Evolutionary conservation across 1,140 invertebrate species (phyloP), one percentile per base, ranked within the genome.

Genomic region (Hypsibius dujardini): DNA sequence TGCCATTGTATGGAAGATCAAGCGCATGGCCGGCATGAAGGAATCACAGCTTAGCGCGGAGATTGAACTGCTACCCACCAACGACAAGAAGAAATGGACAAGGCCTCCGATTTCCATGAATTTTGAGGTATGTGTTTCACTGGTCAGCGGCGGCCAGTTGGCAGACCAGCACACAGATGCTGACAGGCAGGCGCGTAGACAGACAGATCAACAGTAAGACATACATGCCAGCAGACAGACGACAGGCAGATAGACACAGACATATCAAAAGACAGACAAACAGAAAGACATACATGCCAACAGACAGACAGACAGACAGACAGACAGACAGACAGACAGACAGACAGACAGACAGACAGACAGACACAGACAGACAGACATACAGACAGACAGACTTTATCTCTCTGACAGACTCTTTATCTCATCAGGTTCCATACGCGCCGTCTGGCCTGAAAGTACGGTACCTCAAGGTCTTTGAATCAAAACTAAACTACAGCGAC

Each of bases 51-150:
- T 99, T 14, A 98, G 95, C 42, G 96, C 96, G 0, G 96, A 99
- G 82, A 98, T 99, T 72, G 96, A 99, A 80, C 82, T 99, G n/a
- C 82, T 99, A 47, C 93, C 95, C 80, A 98, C 96, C 1, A 93
- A 95, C 77, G 92, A 90, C 1, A 98, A 98, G 81, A 98, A 98
- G 81, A 99, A 99, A 81, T 99, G 96, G 96, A 99, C 95, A 2
- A 84, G 96, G 71, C 96, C 96, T 47, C 96, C 96, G n/a, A 98
- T 99, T 76, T 98, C 95, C 0, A 99, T 99, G 96, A 98, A 96
- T 81, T 99, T 99, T 81, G 95, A 99, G 83, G 94, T 98, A 77
- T 75, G 76, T 60, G 59, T 42, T 15, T 73, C n/a, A 3, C 46
- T 74, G 15, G 14, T 73, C 14, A 70, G 2, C 40, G 72, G 67